These are phyloP conservation scores for Paraplagusia blochii DNA, from an alignment of 2,113 vertebrate species.

Conservation along the genomic window DNA sequence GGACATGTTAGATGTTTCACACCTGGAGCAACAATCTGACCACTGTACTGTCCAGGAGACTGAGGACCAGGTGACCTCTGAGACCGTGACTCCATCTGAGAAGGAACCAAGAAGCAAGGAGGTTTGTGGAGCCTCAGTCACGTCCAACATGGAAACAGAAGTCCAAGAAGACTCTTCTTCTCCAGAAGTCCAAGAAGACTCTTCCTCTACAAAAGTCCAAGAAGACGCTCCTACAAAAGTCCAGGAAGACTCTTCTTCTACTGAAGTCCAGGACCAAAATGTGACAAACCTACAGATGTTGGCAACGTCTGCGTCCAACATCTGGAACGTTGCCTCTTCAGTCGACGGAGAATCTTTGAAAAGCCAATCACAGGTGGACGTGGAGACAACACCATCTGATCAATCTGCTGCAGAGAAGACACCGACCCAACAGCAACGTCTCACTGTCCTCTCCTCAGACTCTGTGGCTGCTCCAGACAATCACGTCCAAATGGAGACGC, in stretches of 20 bases:
- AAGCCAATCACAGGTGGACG: constrained; percentile 5
- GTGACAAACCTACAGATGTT: constrained; percentile 6
- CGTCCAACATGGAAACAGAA: constrained; percentile 4
- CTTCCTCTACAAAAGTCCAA: background rate
- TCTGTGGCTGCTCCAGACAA: constrained; percentile 2
- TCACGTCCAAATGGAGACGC: constrained; percentile 15
- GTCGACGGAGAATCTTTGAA: background rate
- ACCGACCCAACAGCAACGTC: constrained; percentile 3
- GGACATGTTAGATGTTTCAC: background rate
- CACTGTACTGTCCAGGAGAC: background rate
- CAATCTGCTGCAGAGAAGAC: background rate
- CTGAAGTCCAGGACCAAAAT: constrained; percentile 2
- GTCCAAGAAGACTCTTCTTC: too few relatives aligned
- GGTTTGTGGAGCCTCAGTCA: too few relatives aligned
- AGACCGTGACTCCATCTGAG: constrained; percentile 7
- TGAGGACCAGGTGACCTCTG: constrained; percentile 4
- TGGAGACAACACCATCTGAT: constrained; percentile 2
- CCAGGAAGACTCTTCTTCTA: background rate
- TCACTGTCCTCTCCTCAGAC: background rate
- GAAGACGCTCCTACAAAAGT: constrained; percentile 6
- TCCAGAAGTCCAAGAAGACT: background rate
- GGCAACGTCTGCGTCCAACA: background rate
- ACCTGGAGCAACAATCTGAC: background rate
- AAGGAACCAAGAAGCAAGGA: too few relatives aligned
- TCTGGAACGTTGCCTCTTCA: background rate